A percentile compares a stretch with the other conserved stretches of the same genome.
Evolutionary conservation across 2,888 invertebrate species (phyloP).

Genomic region (Lycocerus yunnanus): DNA sequence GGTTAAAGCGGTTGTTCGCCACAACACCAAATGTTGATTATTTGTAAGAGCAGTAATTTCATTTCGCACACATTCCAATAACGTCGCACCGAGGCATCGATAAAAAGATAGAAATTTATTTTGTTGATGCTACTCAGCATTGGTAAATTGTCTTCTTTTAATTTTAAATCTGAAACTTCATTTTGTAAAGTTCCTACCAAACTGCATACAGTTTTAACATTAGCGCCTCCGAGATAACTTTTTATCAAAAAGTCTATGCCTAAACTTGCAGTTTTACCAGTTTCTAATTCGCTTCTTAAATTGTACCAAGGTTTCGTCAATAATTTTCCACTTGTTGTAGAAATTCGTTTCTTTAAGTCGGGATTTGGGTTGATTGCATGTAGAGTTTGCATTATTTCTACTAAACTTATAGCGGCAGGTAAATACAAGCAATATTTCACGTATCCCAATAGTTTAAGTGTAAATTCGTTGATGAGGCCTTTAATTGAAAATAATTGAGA

Average conservation of each 20-base stretch:
- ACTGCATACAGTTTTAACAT: slow-evolving; percentile 62
- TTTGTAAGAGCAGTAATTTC: slow-evolving; percentile 61
- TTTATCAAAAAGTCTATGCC: slow-evolving; percentile 65
- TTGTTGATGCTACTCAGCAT: slow-evolving; percentile 70
- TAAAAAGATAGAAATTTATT: slow-evolving; percentile 71
- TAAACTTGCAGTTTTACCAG: slow-evolving; percentile 58
- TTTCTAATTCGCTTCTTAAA: slow-evolving; percentile 64
- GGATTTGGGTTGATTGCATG: slow-evolving; percentile 56
- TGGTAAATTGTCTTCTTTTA: slow-evolving; percentile 62
- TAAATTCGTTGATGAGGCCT: slow-evolving; percentile 49
- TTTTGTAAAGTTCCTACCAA: slow-evolving; percentile 59
- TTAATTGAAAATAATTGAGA: slow-evolving; percentile 47
- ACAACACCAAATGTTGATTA: slow-evolving; percentile 65
- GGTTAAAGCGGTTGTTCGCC: slow-evolving; percentile 67
- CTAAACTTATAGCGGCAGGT: slow-evolving; percentile 60
- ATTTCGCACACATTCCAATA: slow-evolving; percentile 62
- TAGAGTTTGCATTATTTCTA: slow-evolving; percentile 60
- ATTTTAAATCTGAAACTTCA: slow-evolving; percentile 63
- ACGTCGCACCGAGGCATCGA: slow-evolving; percentile 66
- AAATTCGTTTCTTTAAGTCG: slow-evolving; percentile 57
- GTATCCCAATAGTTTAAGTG: slow-evolving; percentile 56
- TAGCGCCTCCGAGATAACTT: slow-evolving; percentile 65
- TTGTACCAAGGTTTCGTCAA: slow-evolving; percentile 73
- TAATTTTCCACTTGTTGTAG: slow-evolving; percentile 59
- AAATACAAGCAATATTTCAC: slow-evolving; percentile 61